These are phyloP conservation scores for Oncorhynchus nerka DNA, from an alignment of 2,113 vertebrate species.

Conservation along the genomic window DNA sequence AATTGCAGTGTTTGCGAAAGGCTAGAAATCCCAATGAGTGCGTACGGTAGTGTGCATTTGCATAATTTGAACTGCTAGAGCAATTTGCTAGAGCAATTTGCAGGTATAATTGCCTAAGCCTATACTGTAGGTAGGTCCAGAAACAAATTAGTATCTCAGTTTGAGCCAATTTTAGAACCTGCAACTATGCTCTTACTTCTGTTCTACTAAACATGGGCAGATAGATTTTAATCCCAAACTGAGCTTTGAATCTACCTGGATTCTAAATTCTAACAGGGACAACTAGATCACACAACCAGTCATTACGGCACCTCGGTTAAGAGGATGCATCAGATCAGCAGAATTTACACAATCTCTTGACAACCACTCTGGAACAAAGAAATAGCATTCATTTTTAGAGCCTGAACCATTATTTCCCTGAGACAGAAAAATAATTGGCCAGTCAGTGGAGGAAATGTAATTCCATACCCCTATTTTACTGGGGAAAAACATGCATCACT, in stretches of 20 bases:
- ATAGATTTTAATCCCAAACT: not conserved
- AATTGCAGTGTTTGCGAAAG: not conserved
- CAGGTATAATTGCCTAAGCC: not conserved
- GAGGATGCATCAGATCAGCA: not conserved
- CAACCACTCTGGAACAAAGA: not conserved
- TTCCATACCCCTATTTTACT: not conserved
- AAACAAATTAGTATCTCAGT: not conserved
- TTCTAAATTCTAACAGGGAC: not conserved
- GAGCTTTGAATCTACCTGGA: not conserved
- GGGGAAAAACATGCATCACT: not conserved
- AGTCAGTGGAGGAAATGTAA: not conserved
- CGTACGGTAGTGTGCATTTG: not conserved
- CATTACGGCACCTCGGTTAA: not conserved
- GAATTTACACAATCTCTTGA: not conserved
- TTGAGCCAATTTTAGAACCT: not conserved
- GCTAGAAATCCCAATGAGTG: not conserved
- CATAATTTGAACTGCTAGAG: not conserved
- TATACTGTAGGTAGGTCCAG: not conserved
- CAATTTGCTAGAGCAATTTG: no score
- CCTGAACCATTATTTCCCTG: not conserved
- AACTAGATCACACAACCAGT: not conserved
- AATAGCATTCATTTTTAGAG: not conserved
- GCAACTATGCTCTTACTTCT: not conserved
- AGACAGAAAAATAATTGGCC: not conserved
- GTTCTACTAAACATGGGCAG: not conserved